Evolutionary conservation across 2,113 vertebrate genomes (phyloP).

Genomic region (Romanogobio albipinnatus): DNA sequence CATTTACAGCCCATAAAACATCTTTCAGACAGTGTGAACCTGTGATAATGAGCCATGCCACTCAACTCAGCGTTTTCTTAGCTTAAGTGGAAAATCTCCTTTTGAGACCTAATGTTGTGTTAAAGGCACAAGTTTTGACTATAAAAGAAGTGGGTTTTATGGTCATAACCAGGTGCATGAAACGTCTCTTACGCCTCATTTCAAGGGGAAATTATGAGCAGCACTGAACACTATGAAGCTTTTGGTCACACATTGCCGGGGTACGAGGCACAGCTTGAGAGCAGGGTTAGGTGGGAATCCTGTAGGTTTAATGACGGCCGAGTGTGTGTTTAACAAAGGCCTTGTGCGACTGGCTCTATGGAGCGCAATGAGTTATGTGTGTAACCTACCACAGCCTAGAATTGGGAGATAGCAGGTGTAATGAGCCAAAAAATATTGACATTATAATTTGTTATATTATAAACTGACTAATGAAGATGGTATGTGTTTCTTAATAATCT

Average conservation of each 20-base stretch:
- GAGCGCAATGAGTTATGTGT: background rate
- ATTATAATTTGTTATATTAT: background rate
- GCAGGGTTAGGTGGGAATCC: constrained; percentile 16
- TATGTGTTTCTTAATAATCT: background rate
- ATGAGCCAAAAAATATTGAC: background rate
- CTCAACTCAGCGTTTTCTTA: constrained; percentile 30
- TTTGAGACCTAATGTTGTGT: constrained; percentile 34
- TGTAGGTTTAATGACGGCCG: background rate
- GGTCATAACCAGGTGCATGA: constrained; percentile 40
- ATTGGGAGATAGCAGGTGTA: background rate
- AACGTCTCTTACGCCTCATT: constrained; percentile 44
- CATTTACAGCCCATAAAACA: constrained; percentile 38
- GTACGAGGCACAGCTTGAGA: constrained; percentile 38
- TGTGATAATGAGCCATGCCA: constrained; percentile 43
- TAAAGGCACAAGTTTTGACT: constrained; percentile 21
- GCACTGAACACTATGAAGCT: constrained; percentile 3
- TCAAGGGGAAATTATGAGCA: constrained; percentile 11
- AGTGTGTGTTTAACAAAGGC: constrained; percentile 36
- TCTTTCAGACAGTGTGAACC: constrained; percentile 27
- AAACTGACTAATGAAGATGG: too few relatives aligned
- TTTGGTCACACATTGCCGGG: constrained; percentile 33
- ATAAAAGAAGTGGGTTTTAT: constrained; percentile 43
- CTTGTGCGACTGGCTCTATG: background rate
- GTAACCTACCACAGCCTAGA: background rate
- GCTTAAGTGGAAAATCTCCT: constrained; percentile 21